A percentile compares a stretch with the other conserved stretches of the same genome.
phyloP scores from a whole-genome alignment of 2,797 vertebrate genomes.

The Cyclura pinguis region DNA sequence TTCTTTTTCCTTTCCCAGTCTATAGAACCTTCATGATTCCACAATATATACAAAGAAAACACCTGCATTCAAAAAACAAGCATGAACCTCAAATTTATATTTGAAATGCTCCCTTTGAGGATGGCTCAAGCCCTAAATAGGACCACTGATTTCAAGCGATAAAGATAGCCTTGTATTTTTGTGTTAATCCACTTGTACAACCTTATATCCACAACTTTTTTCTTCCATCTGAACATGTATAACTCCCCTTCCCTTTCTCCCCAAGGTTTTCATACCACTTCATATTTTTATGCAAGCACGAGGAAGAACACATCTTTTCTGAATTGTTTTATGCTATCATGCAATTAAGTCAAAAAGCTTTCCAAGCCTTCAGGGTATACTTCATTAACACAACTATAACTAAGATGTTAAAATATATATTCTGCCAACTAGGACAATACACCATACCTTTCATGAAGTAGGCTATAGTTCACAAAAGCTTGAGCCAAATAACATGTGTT shows the following conservation, averaged over 20 bases:
- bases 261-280: background rate
- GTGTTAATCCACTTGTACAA: background rate
- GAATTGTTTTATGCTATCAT: background rate
- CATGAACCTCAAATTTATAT: background rate
- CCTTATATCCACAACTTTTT: background rate
- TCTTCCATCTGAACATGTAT: background rate
- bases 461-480: too few relatives aligned
- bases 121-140: background rate
- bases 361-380: background rate
- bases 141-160: background rate
- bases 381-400: background rate
- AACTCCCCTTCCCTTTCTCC: too few relatives aligned
- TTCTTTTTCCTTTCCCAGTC: background rate
- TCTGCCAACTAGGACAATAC: too few relatives aligned
- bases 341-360: background rate
- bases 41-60: background rate
- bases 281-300: background rate
- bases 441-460: too few relatives aligned
- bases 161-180: background rate
- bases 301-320: background rate
- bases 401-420: background rate
- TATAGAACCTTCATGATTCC: background rate
- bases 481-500: too few relatives aligned
- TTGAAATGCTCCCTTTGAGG: background rate
- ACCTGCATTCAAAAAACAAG: too few relatives aligned